Evolutionary conservation across 2,888 invertebrate genomes (phyloP).

Genomic region (Chalcis sispes): DNA sequence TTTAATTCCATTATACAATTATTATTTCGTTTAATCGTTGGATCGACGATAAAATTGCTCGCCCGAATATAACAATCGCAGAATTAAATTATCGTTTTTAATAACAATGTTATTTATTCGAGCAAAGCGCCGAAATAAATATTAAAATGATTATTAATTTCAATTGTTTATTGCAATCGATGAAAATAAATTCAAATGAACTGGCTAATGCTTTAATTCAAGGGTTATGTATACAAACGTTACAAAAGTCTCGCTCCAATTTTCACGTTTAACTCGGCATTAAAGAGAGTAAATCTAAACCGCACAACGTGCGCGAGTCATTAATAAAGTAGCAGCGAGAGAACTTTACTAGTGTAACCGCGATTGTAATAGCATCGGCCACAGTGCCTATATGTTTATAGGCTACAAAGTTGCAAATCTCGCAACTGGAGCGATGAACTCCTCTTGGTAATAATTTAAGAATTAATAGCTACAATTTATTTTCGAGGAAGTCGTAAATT

Average conservation of each 20-base stretch:
- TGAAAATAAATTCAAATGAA: no score
- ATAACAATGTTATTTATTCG: no score
- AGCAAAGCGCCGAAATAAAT: no score
- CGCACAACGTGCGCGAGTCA: constrained; percentile 29
- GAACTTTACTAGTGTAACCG: constrained; percentile 31
- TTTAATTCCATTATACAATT: no score
- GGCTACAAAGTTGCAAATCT: constrained; percentile 34
- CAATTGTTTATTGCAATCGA: no score
- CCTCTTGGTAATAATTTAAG: constrained; percentile 34
- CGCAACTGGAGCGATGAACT: constrained; percentile 24
- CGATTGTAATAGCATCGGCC: constrained; percentile 8
- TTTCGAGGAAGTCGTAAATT: neutral
- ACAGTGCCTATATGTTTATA: constrained; percentile 28
- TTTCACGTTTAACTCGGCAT: constrained; percentile 19
- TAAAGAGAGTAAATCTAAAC: constrained; percentile 27
- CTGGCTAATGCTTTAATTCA: no score
- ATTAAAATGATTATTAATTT: no score
- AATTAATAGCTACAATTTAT: constrained; percentile 20
- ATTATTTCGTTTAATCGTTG: no score
- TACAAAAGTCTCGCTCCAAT: neutral
- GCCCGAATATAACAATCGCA: no score
- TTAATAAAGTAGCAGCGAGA: constrained; percentile 39
- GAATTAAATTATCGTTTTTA: no score
- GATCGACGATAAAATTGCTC: no score
- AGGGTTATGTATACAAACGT: no score